A percentile compares a stretch with the other conserved stretches of the same genome.
These are phyloP conservation scores for Nomada flava DNA, from an alignment of 2,888 invertebrate genomes.

Conservation along the genomic window DNA sequence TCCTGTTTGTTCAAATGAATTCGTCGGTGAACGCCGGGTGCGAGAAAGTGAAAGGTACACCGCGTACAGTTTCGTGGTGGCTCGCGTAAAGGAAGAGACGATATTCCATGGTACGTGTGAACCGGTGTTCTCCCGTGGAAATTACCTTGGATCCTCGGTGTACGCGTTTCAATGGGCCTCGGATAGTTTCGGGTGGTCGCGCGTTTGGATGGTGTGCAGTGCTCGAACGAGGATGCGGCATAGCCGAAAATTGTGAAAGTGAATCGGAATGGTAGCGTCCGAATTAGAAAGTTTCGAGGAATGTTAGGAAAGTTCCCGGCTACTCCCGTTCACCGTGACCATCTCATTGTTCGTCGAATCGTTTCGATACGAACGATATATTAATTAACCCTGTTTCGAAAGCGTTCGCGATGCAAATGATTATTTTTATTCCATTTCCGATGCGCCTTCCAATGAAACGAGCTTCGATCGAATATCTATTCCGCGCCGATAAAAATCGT, in stretches of 20 bases:
- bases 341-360: slow-evolving; percentile 20
- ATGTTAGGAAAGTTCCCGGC: slow-evolving; percentile 37
- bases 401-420: no score
- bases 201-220: not conserved
- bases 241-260: slow-evolving; percentile 48
- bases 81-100: not conserved
- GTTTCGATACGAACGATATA: not conserved
- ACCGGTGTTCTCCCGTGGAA: not conserved
- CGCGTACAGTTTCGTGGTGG: not conserved
- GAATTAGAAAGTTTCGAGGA: slow-evolving; percentile 53
- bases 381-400: no score
- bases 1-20: no score
- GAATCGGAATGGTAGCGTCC: slow-evolving; percentile 26
- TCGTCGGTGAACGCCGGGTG: not conserved
- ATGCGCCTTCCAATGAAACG: no score
- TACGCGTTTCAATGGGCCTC: not conserved
- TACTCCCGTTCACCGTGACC: slow-evolving; percentile 38
- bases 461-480: no score
- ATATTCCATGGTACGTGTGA: slow-evolving; percentile 36
- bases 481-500: no score
- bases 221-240: not conserved
- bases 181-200: not conserved
- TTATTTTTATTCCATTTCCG: no score
- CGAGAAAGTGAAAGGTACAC: slow-evolving; percentile 25
- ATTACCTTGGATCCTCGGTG: not conserved